Conservation (phyloP, 2,888 invertebrate species). For the Phanerotoma sp. region DNA sequence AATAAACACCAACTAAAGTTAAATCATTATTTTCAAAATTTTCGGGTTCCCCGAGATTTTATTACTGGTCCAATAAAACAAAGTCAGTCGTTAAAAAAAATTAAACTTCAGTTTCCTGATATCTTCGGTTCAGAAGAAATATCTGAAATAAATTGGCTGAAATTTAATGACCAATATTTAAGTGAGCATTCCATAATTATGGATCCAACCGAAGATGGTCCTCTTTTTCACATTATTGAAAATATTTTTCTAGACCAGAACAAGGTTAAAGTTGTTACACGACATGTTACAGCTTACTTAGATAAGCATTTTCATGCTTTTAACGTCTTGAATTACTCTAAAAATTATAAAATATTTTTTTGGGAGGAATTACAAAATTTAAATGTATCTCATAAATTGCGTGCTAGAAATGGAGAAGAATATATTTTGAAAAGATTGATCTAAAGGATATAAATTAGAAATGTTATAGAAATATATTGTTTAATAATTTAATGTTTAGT, state of each 20-base stretch:
- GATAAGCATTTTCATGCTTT: background rate
- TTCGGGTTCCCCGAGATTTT: background rate
- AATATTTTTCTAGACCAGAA: background rate
- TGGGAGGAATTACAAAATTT: background rate
- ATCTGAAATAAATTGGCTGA: background rate
- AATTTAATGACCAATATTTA: background rate
- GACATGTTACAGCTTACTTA: background rate
- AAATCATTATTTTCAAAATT: constrained; percentile 17
- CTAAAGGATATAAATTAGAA: background rate
- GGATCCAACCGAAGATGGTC: background rate
- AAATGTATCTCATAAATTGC: background rate
- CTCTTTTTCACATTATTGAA: background rate
- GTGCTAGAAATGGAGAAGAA: background rate
- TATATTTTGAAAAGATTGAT: background rate
- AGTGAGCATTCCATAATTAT: background rate
- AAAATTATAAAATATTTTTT: background rate
- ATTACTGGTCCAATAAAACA: background rate
- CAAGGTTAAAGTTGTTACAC: background rate
- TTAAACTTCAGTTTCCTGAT: background rate
- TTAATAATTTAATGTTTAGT: background rate
- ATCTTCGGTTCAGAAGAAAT: background rate
- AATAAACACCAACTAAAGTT: constrained; percentile 16
- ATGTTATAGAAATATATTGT: background rate
- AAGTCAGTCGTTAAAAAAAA: background rate
- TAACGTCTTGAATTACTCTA: background rate